These are phyloP conservation scores for Acipenser oxyrinchus DNA, from an alignment of 2,797 vertebrate species.

Conservation along the genomic window DNA sequence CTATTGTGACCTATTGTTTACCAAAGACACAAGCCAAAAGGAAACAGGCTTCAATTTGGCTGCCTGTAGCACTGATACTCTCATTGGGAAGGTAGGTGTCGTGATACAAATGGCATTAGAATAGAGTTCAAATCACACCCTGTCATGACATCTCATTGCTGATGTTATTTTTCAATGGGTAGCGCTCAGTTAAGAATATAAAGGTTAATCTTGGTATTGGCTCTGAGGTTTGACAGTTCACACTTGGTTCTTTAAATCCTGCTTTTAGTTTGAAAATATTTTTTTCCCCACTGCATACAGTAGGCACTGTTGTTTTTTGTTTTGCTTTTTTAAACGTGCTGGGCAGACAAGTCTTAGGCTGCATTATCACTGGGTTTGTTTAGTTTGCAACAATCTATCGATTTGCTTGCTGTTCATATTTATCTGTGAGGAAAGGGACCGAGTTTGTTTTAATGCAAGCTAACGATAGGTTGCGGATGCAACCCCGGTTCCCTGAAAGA, in stretches of 20 bases:
- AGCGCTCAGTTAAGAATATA: constrained; percentile 4
- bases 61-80: constrained; percentile 8
- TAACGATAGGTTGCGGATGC: too few species aligned
- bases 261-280: background rate
- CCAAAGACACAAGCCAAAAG: background rate
- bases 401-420: too few species aligned
- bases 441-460: too few species aligned
- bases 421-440: too few species aligned
- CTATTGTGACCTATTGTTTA: constrained; percentile 1
- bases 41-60: constrained; percentile 4
- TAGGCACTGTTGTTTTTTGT: too few species aligned
- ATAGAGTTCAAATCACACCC: constrained; percentile 5
- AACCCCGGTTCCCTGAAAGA: too few species aligned
- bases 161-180: constrained; percentile 4
- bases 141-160: constrained; percentile 14
- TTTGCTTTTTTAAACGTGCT: too few species aligned
- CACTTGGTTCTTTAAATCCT: background rate
- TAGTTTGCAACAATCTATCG: too few species aligned
- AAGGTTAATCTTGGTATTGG: constrained; percentile 10
- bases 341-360: too few species aligned
- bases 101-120: constrained; percentile 12
- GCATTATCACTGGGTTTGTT: too few species aligned
- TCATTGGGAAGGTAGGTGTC: constrained; percentile 19
- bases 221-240: background rate
- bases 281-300: too few species aligned